phyloP scores from a whole-genome alignment of 2,797 vertebrate species.

The Loriculus beryllinus region DNA sequence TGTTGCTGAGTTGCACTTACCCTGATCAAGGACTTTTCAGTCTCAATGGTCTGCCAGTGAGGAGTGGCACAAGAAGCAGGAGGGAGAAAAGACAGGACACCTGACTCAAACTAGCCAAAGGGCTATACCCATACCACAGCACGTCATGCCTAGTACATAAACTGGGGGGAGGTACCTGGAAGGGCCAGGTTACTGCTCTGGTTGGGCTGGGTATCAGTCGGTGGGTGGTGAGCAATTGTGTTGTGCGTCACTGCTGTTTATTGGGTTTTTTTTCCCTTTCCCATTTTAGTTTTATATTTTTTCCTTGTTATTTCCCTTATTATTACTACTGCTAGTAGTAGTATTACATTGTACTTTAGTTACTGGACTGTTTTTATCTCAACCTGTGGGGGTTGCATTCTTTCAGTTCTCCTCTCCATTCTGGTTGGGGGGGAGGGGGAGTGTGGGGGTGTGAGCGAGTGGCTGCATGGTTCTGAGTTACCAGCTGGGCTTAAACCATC shows the following conservation, averaged over 20 bases:
- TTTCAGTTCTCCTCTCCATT: not conserved
- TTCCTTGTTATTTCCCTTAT: not conserved
- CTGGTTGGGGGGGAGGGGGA: not conserved
- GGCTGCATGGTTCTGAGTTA: not conserved
- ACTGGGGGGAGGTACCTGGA: not conserved
- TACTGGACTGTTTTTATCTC: not conserved
- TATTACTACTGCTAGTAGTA: not conserved
- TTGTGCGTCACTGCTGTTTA: not conserved
- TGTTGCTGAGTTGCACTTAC: not conserved
- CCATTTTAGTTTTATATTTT: not conserved
- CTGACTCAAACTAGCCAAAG: not conserved
- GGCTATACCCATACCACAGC: not conserved
- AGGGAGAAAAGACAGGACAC: not conserved
- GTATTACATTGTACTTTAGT: not conserved
- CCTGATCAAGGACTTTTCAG: not conserved
- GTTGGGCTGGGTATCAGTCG: not conserved
- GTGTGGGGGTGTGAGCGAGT: not conserved
- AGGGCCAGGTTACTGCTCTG: not conserved
- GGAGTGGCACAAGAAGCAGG: not conserved
- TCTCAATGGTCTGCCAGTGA: not conserved
- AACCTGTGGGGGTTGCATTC: not conserved
- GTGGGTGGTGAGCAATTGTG: not conserved
- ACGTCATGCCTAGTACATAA: not conserved
- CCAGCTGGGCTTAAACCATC: not conserved
- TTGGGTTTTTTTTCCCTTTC: not conserved